Evolutionary conservation across 1,140 invertebrate genomes (phyloP).

Genomic region (Megalopta genalis): DNA sequence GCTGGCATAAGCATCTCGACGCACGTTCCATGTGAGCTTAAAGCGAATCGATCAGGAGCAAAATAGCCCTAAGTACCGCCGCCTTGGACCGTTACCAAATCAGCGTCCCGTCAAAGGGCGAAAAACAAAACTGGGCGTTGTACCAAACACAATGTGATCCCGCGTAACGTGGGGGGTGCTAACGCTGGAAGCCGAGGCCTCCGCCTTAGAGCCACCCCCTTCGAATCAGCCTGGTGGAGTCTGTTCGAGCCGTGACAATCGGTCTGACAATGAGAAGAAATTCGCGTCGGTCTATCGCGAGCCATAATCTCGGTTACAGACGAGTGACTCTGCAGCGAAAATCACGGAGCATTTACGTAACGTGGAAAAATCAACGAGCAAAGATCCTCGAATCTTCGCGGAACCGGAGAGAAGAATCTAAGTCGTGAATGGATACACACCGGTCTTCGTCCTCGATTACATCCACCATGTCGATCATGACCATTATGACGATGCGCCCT

Average conservation of each 20-base stretch:
- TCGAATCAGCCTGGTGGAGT: background rate
- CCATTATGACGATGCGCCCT: slow-evolving; percentile 65
- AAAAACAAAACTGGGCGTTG: slow-evolving; percentile 47
- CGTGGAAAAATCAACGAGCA: background rate
- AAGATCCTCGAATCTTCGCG: background rate
- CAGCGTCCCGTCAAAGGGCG: background rate
- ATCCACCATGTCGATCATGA: slow-evolving; percentile 79
- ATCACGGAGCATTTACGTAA: slow-evolving; percentile 44
- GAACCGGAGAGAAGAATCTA: background rate
- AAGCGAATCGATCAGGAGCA: background rate
- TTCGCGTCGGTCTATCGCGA: background rate
- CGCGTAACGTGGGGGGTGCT: background rate
- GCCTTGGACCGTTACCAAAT: slow-evolving; percentile 21
- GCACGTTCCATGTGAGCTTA: background rate
- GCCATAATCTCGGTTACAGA: background rate
- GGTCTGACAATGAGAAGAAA: too few species aligned
- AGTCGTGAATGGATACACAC: slow-evolving; percentile 62
- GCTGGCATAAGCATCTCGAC: too few species aligned
- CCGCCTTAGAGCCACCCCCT: background rate
- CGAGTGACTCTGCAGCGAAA: background rate
- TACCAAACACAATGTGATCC: slow-evolving; percentile 13
- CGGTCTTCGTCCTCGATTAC: slow-evolving; percentile 76
- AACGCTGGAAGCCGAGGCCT: background rate
- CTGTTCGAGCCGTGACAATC: too few species aligned
- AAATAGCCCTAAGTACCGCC: background rate